Base-by-base conservation (phyloP, 2,797 vertebrate genomes). In the Echiichthys vipera region DNA sequence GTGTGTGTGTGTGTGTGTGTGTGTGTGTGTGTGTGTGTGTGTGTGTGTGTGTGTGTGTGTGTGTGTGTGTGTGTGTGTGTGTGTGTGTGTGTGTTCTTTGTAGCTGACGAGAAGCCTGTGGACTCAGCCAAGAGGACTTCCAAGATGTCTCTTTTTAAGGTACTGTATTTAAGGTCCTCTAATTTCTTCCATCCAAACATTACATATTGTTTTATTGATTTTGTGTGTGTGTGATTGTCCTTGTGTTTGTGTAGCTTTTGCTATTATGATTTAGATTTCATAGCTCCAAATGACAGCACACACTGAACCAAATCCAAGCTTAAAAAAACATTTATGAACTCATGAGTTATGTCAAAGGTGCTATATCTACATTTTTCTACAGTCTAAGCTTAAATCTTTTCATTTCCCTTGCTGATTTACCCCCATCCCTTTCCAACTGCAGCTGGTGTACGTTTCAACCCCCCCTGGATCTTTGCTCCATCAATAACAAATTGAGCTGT, bases 71-170 rank as follows among this genome's bases (percentile, higher is more conserved):
- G 34, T 13, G 34, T 13, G 12, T 36, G 12, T 13, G n/a, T 34
- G 32, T 34, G 32, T 34, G 32, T 34, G 10, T 79, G 8, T 86
- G n/a, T 90, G n/a, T 84, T 43, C 50, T 67, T 80, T 90, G 71
- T 56, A 92, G 91, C 72, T 71, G 88, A 91, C 11, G 64, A 85
- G 70, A 88, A 81, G 64, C 65, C 84, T 20, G 81, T 70, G 36
- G 87, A 93, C 22, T 67, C 65, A 10, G 69, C 47, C 74, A 86
- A 86, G 59, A 80, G 51, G 15, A 84, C 86, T 53, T 83, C 88
- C 71, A 91, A 85, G 61, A 74, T 63, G 73, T 91, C 89, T 83
- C 45, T 83, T 66, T 83, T 88, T 63, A 92, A 93, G 90, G 94
- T 95, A 91, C 0, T 0, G 14, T 68, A 46, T 55, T 59, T 71